These are phyloP conservation scores for Ceyx cyanopectus DNA, from an alignment of 2,113 vertebrate genomes.

Conservation along the genomic window DNA sequence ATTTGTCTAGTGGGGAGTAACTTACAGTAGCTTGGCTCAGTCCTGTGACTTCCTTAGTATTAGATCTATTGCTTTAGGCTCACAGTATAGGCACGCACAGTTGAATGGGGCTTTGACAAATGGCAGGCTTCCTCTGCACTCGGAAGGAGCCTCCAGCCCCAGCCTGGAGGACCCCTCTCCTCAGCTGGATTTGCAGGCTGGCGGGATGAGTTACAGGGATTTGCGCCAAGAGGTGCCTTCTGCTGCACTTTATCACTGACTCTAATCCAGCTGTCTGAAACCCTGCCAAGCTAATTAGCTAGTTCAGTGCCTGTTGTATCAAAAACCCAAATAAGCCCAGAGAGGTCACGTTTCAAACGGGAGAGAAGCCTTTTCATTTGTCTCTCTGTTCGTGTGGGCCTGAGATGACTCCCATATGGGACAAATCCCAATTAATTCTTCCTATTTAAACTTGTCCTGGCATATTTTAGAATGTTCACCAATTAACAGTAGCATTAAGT, in stretches of 20 bases:
- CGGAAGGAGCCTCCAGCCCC: constrained; percentile 48
- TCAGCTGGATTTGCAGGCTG: constrained; percentile 59
- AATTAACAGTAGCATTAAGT: constrained; percentile 40
- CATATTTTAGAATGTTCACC: constrained; percentile 24
- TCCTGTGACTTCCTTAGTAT: background rate
- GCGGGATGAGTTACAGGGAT: constrained; percentile 64
- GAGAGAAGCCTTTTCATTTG: constrained; percentile 27
- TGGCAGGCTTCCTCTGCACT: background rate
- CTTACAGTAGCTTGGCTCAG: background rate
- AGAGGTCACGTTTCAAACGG: constrained; percentile 41
- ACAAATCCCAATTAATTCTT: constrained; percentile 34
- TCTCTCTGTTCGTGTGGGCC: background rate
- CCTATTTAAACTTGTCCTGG: constrained; percentile 34
- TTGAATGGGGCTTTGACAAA: constrained; percentile 45
- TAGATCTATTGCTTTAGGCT: background rate
- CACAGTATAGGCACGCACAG: background rate
- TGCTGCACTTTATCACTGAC: constrained; percentile 72
- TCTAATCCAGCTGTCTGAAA: constrained; percentile 73
- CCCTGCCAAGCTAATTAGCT: constrained; percentile 78
- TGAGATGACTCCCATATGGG: background rate
- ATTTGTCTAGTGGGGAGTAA: background rate
- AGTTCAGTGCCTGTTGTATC: constrained; percentile 69
- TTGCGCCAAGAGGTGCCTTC: constrained; percentile 71
- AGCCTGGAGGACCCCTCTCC: constrained; percentile 30
- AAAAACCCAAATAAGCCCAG: constrained; percentile 61